Base-by-base conservation (phyloP, 2,113 vertebrate species). In the Muntiacus muntjak region DNA sequence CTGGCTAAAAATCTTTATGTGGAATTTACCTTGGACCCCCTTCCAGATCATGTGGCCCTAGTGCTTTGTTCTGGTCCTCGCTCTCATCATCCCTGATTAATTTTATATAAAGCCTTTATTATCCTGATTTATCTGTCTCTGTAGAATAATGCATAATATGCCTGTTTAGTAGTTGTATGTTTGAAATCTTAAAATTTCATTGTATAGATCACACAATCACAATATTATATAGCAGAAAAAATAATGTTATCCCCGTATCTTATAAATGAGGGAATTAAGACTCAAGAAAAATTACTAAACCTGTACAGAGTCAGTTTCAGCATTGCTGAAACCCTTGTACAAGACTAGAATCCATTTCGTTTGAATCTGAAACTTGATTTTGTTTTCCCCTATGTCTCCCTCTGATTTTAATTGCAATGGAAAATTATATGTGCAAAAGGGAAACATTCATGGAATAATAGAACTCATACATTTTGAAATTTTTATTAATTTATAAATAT, bases 321-420 rank as follows among this genome's bases (percentile, higher is more conserved):
- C 76, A 13, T n/a, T 95, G 82, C 60, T 52, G 25, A 60, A 36
- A 43, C 11, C 58, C 6, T 0, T 45, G 3, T 26, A 11, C 26
- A 55, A 9, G 15, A 95, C 23, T 26, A 52, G 62, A 86, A 84
- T 47, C 21, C 47, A 60, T 4, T 67, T 82, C 45, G 89, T 95
- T 83, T 76, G 14, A 84, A 54, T 52, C 57, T 87, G 47, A 84
- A 91, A 60, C 21, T 83, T 93, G 36, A 93, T 21, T 67, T 85
- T 88, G 78, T 47, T 13, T 21, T 6, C 14, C 50, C 54, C 33
- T 16, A 2, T 89, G 26, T 28, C 76, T 88, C 50, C 67, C 82
- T 94, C 52, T 82, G 40, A 89, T 82, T 97, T 92, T 90, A 89
- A 95, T 71, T 92, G 54, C 43, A 52, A 16, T 95, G 15, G 88